These are phyloP conservation scores for Promerops cafer DNA, from an alignment of 2,113 vertebrate genomes.

Conservation along the genomic window DNA sequence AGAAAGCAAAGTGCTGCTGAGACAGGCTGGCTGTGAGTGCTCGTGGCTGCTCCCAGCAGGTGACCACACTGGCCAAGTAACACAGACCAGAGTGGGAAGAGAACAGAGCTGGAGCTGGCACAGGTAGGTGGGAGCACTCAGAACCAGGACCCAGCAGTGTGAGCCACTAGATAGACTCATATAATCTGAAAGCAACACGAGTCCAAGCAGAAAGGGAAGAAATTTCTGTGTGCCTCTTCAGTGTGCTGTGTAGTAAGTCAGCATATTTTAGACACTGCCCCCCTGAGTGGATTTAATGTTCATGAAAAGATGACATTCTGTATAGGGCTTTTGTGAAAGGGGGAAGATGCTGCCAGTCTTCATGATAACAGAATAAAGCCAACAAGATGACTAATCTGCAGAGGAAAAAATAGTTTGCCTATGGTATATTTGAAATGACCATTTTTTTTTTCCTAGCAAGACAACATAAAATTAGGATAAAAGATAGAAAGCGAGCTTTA, in stretches of 20 bases:
- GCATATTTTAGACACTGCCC: not conserved
- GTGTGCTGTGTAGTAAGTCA: not conserved
- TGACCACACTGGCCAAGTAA: not conserved
- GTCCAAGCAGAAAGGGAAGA: not conserved
- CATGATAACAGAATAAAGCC: not conserved
- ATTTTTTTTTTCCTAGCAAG: not conserved
- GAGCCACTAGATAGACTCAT: not conserved
- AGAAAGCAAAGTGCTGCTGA: not conserved
- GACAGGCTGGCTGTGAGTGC: not conserved
- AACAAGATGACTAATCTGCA: not conserved
- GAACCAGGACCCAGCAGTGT: not conserved
- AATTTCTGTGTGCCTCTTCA: not conserved
- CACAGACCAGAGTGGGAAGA: not conserved
- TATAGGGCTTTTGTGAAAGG: not conserved
- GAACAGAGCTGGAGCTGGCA: not conserved
- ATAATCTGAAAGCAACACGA: not conserved
- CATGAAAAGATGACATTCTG: not conserved
- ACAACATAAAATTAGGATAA: not conserved
- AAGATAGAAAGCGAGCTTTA: not conserved
- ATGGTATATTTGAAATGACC: not conserved
- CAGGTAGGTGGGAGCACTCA: rapidly evolving
- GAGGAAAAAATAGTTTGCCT: not conserved
- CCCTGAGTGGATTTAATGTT: not conserved
- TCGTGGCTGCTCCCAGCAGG: not conserved
- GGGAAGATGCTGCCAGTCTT: not conserved